Base-by-base conservation (phyloP, 2,888 invertebrate genomes). In the Sinotaia quadrata region DNA sequence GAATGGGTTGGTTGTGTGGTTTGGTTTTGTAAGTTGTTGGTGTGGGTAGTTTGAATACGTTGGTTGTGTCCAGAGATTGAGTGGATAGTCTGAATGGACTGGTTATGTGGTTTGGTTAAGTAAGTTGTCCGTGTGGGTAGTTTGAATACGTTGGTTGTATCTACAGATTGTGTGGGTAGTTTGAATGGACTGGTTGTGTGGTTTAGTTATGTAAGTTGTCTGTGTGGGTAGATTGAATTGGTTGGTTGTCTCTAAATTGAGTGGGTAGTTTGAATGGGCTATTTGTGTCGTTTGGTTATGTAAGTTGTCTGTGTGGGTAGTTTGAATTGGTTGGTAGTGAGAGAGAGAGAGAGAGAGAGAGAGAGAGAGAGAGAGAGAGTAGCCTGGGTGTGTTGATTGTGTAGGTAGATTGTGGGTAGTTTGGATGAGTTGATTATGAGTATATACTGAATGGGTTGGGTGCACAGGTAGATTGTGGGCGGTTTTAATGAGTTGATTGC, bases 301-400 rank as follows among this genome's bases (percentile, higher is more conserved):
- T 21, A n/a, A n/a, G 52, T 31, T 31, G 10, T 33, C n/a, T 21
- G n/a, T 47, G 29, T 18, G 29, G 27, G 54, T 29, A 31, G 31
- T 27, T 29, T 27, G 31, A 31, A 54, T 27, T 47, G 49, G 33
- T 44, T 31, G 49, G 31, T 27, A 47, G 61, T 31, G 61, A 47
- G 47, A 47, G 60, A 60, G 60, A 60, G 60, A 52, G 49, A 60
- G 60, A 47, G 47, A 60, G 60, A 60, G 47, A 29, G 44, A 31
- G 29, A 44, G 29, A 31, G 21, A 59, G 21, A 37, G 21, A 36
- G 37, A 37, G 1, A 59, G 59, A 59, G 0, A 12, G 7, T 36
- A n/a, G n/a, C n/a, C n/a, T n/a, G n/a, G n/a, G n/a, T n/a, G n/a
- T n/a, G n/a, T n/a, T n/a, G n/a, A n/a, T n/a, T n/a, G n/a, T n/a